phyloP scores from a whole-genome alignment of 2,113 vertebrate genomes.

The Xenopus laevis region DNA sequence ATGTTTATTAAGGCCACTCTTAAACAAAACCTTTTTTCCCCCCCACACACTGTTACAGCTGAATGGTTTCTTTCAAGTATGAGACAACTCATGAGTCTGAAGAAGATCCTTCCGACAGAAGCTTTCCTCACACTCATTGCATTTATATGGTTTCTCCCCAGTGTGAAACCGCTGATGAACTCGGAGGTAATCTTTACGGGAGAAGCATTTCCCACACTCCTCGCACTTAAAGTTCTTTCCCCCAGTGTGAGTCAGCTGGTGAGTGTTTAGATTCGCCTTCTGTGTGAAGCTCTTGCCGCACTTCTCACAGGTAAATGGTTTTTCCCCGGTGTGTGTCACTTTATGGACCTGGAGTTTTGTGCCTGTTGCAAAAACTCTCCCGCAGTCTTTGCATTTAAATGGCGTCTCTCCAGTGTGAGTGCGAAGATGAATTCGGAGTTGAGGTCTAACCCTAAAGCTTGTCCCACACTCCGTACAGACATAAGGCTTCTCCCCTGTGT shows the following conservation, averaged over 20 bases:
- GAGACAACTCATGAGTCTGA: conserved; percentile 54
- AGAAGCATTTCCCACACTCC: conserved; percentile 59
- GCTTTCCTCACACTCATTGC: no score
- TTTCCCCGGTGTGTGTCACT: conserved; percentile 60
- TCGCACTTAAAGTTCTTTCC: conserved; percentile 58
- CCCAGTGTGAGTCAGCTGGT: conserved; percentile 57
- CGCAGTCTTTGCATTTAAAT: conserved; percentile 59
- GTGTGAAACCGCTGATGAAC: conserved; percentile 57
- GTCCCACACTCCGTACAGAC: conserved; percentile 56
- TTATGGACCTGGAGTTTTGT: conserved; percentile 55
- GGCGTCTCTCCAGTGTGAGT: conserved; percentile 60
- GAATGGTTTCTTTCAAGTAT: conserved; percentile 60
- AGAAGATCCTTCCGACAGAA: not conserved
- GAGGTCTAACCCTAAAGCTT: conserved; percentile 54
- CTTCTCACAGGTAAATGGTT: conserved; percentile 53
- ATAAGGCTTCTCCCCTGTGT: conserved; percentile 61
- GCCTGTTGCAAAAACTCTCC: conserved; percentile 55
- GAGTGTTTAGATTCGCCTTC: conserved; percentile 56
- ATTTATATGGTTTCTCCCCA: conserved; percentile 53
- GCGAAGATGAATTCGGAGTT: conserved; percentile 58
- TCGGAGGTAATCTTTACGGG: conserved; percentile 55
- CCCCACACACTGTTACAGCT: conserved; percentile 56
- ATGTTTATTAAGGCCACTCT: conserved; percentile 55
- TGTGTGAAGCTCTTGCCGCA: conserved; percentile 60
- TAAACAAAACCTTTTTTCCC: conserved; percentile 54